Evolutionary conservation across 2,797 vertebrate species (phyloP).

Genomic region (Botia kubotai): DNA sequence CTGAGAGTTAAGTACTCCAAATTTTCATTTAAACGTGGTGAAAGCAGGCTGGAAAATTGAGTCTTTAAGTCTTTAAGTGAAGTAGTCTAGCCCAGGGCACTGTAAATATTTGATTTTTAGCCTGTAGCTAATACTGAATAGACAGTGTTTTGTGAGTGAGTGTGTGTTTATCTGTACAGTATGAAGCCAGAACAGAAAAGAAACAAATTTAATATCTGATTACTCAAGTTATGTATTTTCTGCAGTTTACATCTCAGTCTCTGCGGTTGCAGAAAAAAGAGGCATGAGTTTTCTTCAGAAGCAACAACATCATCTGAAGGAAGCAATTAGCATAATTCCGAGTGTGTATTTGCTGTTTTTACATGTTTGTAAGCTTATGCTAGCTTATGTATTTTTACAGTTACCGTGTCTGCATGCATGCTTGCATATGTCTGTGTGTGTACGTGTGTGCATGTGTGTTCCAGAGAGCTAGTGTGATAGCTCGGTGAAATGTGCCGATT

Average conservation of each 20-base stretch:
- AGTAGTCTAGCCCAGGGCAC: conserved; percentile 70
- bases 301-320: conserved; percentile 18
- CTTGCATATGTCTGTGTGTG: conserved; percentile 22
- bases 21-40: conserved; percentile 21
- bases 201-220: conserved; percentile 5
- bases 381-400: conserved; percentile 47
- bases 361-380: conserved; percentile 49
- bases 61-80: conserved; percentile 68
- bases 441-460: conserved; percentile 14
- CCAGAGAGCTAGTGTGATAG: conserved; percentile 54
- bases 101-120: conserved; percentile 78
- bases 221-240: background rate
- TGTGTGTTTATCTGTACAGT: conserved; percentile 15
- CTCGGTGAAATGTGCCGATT: conserved; percentile 69
- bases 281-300: conserved; percentile 22
- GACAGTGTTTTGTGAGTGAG: conserved; percentile 29
- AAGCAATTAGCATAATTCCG: conserved; percentile 45
- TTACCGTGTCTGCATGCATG: conserved; percentile 35
- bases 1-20: conserved; percentile 39
- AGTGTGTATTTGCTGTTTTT: conserved; percentile 46
- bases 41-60: conserved; percentile 56
- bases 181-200: conserved; percentile 3
- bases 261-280: background rate
- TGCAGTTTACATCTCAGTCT: background rate
- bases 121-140: conserved; percentile 66